Percentiles rank a stretch among this genome's conserved stretches.
Evolutionary conservation across 2,797 vertebrate genomes (phyloP).

Genomic region (Knipowitschia caucasica): DNA sequence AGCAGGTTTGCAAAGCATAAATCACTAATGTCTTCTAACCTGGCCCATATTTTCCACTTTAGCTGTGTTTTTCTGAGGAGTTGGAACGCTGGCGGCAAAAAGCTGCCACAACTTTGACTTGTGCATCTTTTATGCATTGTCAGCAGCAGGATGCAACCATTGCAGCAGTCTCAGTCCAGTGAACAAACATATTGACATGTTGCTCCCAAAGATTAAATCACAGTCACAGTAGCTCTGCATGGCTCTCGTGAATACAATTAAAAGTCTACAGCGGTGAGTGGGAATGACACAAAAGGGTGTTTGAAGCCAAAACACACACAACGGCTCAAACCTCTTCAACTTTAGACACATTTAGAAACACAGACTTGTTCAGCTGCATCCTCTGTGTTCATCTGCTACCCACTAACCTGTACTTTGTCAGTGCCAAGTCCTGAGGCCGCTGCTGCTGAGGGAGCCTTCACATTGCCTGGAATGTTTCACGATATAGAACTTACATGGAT

Average conservation of each 20-base stretch:
- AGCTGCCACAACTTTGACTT: constrained; percentile 60
- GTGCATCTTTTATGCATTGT: constrained; percentile 73
- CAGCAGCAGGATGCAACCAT: constrained; percentile 58
- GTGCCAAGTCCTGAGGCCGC: too few relatives aligned
- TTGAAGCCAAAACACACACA: constrained; percentile 16
- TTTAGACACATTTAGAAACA: too few relatives aligned
- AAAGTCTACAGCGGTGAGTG: constrained; percentile 17
- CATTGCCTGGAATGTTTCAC: too few relatives aligned
- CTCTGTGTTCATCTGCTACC: too few relatives aligned
- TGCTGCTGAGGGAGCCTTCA: too few relatives aligned
- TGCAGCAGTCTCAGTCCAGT: constrained; percentile 51
- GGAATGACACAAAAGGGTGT: background rate
- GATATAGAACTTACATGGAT: too few relatives aligned
- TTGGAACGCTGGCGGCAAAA: constrained; percentile 52
- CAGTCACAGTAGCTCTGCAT: constrained; percentile 19
- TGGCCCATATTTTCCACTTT: constrained; percentile 26
- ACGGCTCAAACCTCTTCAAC: too few relatives aligned
- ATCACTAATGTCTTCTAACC: constrained; percentile 30
- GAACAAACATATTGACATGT: constrained; percentile 63
- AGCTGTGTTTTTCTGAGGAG: constrained; percentile 41
- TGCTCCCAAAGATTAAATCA: constrained; percentile 67
- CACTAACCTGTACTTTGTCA: too few relatives aligned
- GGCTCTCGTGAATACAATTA: constrained; percentile 28
- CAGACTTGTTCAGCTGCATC: too few relatives aligned
- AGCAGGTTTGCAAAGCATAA: background rate